Percentiles rank a stretch among this genome's conserved stretches.
These are phyloP conservation scores for Brachyhypopomus gauderio DNA, from an alignment of 2,113 vertebrate genomes.

Conservation along the genomic window DNA sequence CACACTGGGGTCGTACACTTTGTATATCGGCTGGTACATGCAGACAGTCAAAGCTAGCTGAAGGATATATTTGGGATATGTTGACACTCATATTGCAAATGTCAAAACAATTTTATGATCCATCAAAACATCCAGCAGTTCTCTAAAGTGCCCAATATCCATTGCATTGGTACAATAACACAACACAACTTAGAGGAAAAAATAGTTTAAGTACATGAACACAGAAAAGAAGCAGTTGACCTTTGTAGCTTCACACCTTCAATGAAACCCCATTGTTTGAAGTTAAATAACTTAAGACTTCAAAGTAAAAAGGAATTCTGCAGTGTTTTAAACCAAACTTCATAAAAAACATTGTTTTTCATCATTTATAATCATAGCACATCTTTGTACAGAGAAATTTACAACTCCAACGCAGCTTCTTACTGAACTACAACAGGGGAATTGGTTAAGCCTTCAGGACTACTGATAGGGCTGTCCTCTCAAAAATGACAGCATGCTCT, in stretches of 20 bases:
- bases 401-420: too few relatives aligned
- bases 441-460: too few relatives aligned
- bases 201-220: not conserved
- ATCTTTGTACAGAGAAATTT: too few relatives aligned
- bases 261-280: not conserved
- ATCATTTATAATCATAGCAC: too few relatives aligned
- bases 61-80: constrained; percentile 47
- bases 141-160: constrained; percentile 12
- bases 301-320: too few relatives aligned
- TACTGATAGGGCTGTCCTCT: too few relatives aligned
- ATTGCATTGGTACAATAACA: constrained; percentile 22
- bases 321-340: too few relatives aligned
- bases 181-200: not conserved
- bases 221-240: not conserved
- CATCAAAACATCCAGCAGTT: constrained; percentile 21
- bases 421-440: too few relatives aligned
- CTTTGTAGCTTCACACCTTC: not conserved
- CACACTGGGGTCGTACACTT: constrained; percentile 34
- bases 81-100: constrained; percentile 47
- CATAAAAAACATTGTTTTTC: too few relatives aligned
- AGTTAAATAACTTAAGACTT: not conserved
- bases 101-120: constrained; percentile 45
- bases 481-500: not conserved
- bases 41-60: constrained; percentile 32
- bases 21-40: constrained; percentile 23